Conservation (phyloP, 2,888 invertebrate species). For the Celastrina argiolus region DNA sequence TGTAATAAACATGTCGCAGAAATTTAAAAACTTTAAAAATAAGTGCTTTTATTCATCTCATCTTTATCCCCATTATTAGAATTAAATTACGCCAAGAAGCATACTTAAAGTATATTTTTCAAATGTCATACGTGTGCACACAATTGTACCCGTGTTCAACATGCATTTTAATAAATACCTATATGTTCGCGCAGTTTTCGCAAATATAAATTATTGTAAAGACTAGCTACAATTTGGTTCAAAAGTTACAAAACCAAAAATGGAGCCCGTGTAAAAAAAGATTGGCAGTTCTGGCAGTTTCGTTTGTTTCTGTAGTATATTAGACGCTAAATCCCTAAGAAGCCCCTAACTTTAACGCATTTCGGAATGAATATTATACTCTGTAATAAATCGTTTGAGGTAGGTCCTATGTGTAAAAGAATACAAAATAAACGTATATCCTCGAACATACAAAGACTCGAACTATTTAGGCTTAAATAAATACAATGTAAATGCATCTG, state of each 20-base stretch:
- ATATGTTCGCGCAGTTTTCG: neutral
- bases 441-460: constrained; percentile 8
- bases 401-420: constrained; percentile 20
- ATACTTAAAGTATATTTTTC: neutral
- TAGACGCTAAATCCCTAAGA: neutral
- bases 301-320: constrained; percentile 9
- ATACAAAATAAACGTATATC: constrained; percentile 21
- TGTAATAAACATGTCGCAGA: no score
- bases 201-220: neutral
- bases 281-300: constrained; percentile 15
- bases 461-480: constrained; percentile 16
- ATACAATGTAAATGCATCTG: constrained; percentile 18
- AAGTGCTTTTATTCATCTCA: no score
- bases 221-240: neutral
- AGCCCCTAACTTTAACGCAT: neutral
- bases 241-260: constrained; percentile 1
- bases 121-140: neutral
- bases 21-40: no score
- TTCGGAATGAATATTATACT: constrained; percentile 19
- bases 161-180: no score
- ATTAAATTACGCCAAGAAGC: neutral
- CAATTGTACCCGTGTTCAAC: neutral
- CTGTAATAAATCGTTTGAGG: constrained; percentile 12
- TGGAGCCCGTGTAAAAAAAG: neutral
- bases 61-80: neutral